Evolutionary conservation across 2,888 invertebrate species (phyloP).

Genomic region (Rhimphoctona megacephalus): DNA sequence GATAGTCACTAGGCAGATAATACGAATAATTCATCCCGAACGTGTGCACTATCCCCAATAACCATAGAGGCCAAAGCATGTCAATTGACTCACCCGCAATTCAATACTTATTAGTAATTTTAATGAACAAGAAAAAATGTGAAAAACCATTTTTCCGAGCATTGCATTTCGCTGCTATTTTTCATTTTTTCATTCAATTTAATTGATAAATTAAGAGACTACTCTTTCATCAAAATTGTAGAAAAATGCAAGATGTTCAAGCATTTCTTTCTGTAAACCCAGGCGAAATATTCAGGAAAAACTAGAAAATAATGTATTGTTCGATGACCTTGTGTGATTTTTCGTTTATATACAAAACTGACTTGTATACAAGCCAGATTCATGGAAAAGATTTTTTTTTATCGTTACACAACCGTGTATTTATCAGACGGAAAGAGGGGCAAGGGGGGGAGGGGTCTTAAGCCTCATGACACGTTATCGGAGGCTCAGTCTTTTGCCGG

Average conservation of each 20-base stretch:
- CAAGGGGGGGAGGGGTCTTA: background rate
- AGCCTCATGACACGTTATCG: conserved; percentile 55
- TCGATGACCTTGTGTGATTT: background rate
- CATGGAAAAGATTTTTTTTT: conserved; percentile 35
- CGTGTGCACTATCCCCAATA: conserved; percentile 18
- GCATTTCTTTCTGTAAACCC: too few species aligned
- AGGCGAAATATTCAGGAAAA: too few species aligned
- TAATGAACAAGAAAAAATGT: background rate
- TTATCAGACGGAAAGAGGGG: conserved; percentile 33
- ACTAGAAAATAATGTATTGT: background rate
- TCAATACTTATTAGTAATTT: background rate
- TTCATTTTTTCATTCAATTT: background rate
- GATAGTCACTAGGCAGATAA: conserved; percentile 59
- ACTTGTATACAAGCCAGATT: conserved; percentile 15
- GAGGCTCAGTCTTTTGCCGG: conserved; percentile 46
- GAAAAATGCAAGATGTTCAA: too few species aligned
- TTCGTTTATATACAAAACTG: background rate
- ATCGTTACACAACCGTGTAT: conserved; percentile 39
- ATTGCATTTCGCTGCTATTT: background rate
- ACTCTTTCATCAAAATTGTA: too few species aligned
- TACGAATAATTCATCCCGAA: conserved; percentile 50
- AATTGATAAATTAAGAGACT: background rate
- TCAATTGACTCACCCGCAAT: background rate
- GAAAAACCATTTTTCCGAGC: background rate
- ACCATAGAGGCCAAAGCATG: background rate